Evolutionary conservation across 2,797 vertebrate genomes (phyloP), one percentile per base, ranked within the genome.

Genomic region (Uromys caudimaculatus): DNA sequence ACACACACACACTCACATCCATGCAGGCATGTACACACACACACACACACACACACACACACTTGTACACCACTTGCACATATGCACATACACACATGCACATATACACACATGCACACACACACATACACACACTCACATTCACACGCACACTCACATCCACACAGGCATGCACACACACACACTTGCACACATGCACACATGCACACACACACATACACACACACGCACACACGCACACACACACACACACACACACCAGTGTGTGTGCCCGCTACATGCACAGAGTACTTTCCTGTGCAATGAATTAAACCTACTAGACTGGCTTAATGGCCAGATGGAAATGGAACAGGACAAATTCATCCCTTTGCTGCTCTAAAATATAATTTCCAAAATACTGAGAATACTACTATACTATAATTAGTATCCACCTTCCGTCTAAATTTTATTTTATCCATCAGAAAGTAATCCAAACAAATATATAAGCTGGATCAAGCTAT

Each of bases 161-260:
- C 27, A 4, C 11, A 32, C 12, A 29, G 27, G 11, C 24, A 27
- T 2, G 2, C 27, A 12, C 4, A 3, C 27, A 4, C 24, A 32
- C 27, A 17, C 27, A 50, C 14, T 17, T 6, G 32, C 27, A 50
- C 29, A 10, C 29, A 21, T 17, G 35, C 17, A 21, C 50, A 54
- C 19, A 32, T 3, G 50, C n/a, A 2, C 1, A 2, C 16, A 27
- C 12, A 44, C 44, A 44, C 14, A 0, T 44, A 54, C 54, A 54
- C 0, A 35, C 47, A 12, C 4, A 3, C 27, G 4, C 9, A 32
- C 27, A 17, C 44, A 3, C 6, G 44, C 44, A 44, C 27, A 50
- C 14, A 32, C 6, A 32, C 27, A 50, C 29, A 10, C 29, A 21
- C 32, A 52, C 17, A 21, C 50, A 54, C 19, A 32, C 6, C 7